A percentile compares a stretch with the other conserved stretches of the same genome.
Evolutionary conservation across 2,113 vertebrate genomes (phyloP).

Genomic region (Spea bombifrons): DNA sequence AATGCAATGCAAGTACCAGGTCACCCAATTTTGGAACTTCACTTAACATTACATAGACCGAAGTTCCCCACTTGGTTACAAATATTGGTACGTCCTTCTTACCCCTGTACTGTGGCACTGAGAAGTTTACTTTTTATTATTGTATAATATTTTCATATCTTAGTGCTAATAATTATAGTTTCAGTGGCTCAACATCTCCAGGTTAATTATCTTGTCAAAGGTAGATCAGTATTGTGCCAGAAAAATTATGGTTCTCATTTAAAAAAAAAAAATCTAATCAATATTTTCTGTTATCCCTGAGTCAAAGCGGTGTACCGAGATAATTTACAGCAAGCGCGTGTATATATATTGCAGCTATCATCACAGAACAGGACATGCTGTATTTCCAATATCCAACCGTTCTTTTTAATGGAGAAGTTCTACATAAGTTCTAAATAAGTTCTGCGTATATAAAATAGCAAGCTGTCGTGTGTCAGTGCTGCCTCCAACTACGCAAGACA

Average conservation of each 20-base stretch:
- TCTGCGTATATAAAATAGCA: no score
- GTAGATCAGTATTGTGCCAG: conserved; percentile 46
- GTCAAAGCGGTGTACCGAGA: conserved; percentile 39
- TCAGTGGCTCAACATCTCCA: conserved; percentile 47
- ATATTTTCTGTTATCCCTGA: conserved; percentile 47
- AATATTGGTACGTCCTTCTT: no score
- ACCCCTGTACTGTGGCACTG: no score
- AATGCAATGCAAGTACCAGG: no score
- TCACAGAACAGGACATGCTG: conserved; percentile 7
- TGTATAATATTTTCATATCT: conserved; percentile 45
- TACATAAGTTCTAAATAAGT: no score
- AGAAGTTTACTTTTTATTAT: conserved; percentile 48
- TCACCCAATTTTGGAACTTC: no score
- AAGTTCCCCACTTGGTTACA: no score
- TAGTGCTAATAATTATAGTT: conserved; percentile 45
- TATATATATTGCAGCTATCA: conserved; percentile 16
- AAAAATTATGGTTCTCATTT: conserved; percentile 55
- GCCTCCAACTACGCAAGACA: no score
- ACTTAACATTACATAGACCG: no score
- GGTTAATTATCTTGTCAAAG: conserved; percentile 59
- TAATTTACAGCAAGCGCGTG: conserved; percentile 28
- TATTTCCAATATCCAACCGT: background rate
- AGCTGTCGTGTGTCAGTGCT: no score
- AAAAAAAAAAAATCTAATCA: conserved; percentile 46
- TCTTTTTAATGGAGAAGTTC: background rate